Percentiles rank a stretch among this genome's conserved stretches.
Evolutionary conservation across 2,888 invertebrate species (phyloP).

Genomic region (Cerceris rybyensis): DNA sequence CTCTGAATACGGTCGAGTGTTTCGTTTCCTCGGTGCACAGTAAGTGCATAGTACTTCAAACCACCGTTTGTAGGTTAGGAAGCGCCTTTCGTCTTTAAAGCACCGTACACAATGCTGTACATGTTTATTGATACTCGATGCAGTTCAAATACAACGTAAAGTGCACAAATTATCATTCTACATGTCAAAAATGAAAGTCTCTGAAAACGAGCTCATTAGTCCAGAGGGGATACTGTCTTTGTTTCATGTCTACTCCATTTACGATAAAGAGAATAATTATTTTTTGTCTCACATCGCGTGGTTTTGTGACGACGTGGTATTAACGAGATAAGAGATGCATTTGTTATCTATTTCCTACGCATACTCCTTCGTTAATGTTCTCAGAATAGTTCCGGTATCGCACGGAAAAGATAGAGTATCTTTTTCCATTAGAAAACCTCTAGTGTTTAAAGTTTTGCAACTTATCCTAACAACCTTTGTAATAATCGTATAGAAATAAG

Average conservation of each 20-base stretch:
- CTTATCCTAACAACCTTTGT: neutral
- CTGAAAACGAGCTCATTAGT: neutral
- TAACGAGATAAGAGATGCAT: constrained; percentile 1
- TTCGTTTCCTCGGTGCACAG: constrained; percentile 35
- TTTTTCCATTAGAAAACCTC: neutral
- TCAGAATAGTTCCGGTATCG: neutral
- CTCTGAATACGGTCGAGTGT: constrained; percentile 46
- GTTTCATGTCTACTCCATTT: constrained; percentile 9
- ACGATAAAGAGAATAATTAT: neutral
- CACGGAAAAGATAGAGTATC: neutral
- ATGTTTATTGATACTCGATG: neutral
- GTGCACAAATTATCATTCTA: neutral
- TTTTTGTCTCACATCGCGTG: neutral
- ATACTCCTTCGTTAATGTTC: neutral
- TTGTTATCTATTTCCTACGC: neutral
- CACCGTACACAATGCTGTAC: constrained; percentile 32
- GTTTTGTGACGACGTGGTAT: neutral
- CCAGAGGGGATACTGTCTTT: neutral
- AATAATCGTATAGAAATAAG: neutral
- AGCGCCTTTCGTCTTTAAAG: constrained; percentile 51
- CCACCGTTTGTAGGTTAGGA: constrained; percentile 64
- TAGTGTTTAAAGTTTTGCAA: neutral
- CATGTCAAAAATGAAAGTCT: neutral
- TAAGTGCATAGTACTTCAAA: constrained; percentile 44
- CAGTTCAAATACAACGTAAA: neutral